phyloP scores from a whole-genome alignment of 2,797 vertebrate genomes.

The Pseudochirops cupreus region DNA sequence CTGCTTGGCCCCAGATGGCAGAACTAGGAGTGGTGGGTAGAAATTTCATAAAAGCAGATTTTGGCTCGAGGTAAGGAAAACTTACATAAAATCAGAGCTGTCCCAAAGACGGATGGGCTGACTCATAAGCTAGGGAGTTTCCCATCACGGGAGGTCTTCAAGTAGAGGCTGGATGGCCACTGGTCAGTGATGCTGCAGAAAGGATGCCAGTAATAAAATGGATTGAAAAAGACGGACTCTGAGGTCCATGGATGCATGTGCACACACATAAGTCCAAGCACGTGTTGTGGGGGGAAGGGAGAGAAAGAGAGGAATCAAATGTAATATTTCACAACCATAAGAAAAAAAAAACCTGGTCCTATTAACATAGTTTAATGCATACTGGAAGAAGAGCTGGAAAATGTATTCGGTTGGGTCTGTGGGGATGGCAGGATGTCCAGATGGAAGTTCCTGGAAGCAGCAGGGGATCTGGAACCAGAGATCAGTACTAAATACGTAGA shows the following conservation, averaged over 20 bases:
- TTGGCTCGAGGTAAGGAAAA: constrained; percentile 1
- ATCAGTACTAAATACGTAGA: background rate
- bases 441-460: background rate
- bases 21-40: background rate
- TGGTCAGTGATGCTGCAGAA: background rate
- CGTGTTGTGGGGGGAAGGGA: background rate
- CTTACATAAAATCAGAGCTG: background rate
- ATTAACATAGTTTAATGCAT: background rate
- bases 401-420: background rate
- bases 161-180: background rate
- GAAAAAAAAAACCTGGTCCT: background rate
- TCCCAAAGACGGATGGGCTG: background rate
- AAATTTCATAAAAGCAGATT: background rate
- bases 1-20: background rate
- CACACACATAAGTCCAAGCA: background rate
- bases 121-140: background rate
- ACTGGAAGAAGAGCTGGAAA: background rate
- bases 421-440: background rate
- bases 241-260: background rate
- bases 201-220: background rate
- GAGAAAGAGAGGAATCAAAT: background rate
- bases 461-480: background rate
- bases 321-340: background rate
- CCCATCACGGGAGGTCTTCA: background rate
- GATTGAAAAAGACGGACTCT: background rate